Base-by-base conservation (phyloP, 2,888 invertebrate species). In the Amiota communis region DNA sequence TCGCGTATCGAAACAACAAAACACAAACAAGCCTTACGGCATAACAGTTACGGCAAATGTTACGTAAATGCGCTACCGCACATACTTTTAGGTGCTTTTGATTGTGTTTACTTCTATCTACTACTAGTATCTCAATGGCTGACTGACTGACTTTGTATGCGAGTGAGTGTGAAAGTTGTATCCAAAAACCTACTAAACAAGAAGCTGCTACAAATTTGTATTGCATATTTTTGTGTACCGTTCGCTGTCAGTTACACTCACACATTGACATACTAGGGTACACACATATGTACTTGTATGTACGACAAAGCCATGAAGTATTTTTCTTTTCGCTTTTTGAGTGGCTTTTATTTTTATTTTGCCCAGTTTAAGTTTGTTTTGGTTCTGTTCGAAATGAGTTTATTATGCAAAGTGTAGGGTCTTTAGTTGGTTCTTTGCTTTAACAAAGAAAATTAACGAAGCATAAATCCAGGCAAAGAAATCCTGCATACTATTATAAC, bases 311-410 rank as follows among this genome's bases (percentile, higher is more conserved):
- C 36, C 67, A 48, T 23, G 12, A 15, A 56, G 36, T 47, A 23
- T 46, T 46, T 53, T 17, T 20, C 53, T 53, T n/a, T 51, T 51
- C n/a, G 47, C 49, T 20, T 70, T n/a, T 65, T 4, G 51, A 72
- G 72, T 70, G 36, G n/a, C 57, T 36, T 36, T 36, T 36, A 36
- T 36, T 36, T 36, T 36, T 36, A 36, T 36, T 36, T 36, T 36
- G 2, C 4, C 23, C 23, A n/a, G n/a, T 23, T 36, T 36, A 2
- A 36, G 36, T 36, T 36, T 36, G 8, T 36, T 36, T 36, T 70
- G 71, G 2, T 17, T 69, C 71, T 78, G 77, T 72, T 71, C 51
- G 20, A 70, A 77, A 77, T 72, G 74, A 70, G 78, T 77, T 74
- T 74, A 74, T 78, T 77, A 78, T 73, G 76, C 78, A 69, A 72